Evolutionary conservation across 2,797 vertebrate genomes (phyloP).

Genomic region (Chelon labrosus): DNA sequence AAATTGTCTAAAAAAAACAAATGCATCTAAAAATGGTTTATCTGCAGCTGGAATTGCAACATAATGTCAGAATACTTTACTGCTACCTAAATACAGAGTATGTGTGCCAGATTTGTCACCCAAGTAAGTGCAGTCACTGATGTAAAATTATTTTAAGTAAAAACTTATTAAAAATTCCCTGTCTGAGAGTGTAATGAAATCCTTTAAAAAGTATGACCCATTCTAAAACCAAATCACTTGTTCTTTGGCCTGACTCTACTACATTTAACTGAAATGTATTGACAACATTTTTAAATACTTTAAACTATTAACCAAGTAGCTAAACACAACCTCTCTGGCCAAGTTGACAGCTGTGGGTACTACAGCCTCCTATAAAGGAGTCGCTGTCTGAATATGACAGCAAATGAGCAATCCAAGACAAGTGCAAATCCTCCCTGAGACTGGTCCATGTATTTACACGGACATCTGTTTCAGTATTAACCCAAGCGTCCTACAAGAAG

Average conservation of each 20-base stretch:
- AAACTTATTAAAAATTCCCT: not conserved
- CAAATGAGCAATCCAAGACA: constrained; percentile 69
- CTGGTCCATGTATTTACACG: constrained; percentile 66
- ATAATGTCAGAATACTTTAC: too few species aligned
- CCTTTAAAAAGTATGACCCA: constrained; percentile 9
- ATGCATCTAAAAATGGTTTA: not conserved
- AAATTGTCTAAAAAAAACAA: constrained; percentile 3
- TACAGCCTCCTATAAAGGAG: constrained; percentile 35
- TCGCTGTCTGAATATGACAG: constrained; percentile 59
- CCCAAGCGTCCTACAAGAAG: constrained; percentile 48
- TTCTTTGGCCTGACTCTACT: constrained; percentile 15
- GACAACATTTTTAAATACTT: constrained; percentile 23
- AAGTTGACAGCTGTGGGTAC: constrained; percentile 32
- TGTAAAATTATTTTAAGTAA: constrained; percentile 9
- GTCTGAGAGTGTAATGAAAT: constrained; percentile 1
- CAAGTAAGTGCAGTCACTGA: not conserved
- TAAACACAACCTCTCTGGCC: constrained; percentile 15
- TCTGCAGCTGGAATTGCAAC: not conserved
- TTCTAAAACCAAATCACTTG: constrained; percentile 8
- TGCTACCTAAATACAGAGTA: not conserved
- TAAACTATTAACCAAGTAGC: constrained; percentile 26
- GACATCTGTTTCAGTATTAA: constrained; percentile 67
- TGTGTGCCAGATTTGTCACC: not conserved
- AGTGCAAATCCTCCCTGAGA: constrained; percentile 79
- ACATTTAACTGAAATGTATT: constrained; percentile 33